Evolutionary conservation across 30 jellyfish, hydroid and myxozoan genomes (phyloP), one percentile per base, ranked within the genome.

Genomic region (Sanderia malayensis): DNA sequence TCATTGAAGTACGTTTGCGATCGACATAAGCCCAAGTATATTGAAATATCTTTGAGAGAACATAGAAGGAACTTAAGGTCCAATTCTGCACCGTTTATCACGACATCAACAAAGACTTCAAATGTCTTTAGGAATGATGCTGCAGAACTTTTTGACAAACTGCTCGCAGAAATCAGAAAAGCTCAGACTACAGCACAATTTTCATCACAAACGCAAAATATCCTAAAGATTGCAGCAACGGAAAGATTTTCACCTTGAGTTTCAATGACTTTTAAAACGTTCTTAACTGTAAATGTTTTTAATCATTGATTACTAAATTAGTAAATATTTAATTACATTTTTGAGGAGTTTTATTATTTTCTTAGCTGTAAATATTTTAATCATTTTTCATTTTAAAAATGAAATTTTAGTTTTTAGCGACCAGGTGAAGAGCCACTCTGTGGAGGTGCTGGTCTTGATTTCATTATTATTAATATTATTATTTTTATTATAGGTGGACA

Each of bases 401-500:
- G 6, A 13, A 4, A 37, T 4, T 37, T 37, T 37, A 4, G 13
- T 6, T 37, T 37, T 37, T 37, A 37, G 52, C 6, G 52, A 13
- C 52, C 52, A 37, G 52, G 52, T 37, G 52, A 37, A 37, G 52
- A 37, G 52, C 52, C 52, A 37, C 52, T 37, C 52, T 37, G 52
- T 37, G 52, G 52, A 37, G 52, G 13, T 37, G 13, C 52, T 37
- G 52, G 37, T 19, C 45, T 41, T 7, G 70, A 13, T 41, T n/a
- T 10, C 69, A 31, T 41, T 55, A 55, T n/a, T 24, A n/a, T 55
- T 55, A 55, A 3, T 55, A 24, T 55, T n/a, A n/a, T 55, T 55
- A 55, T 55, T 61, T 2, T 61, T 30, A 61, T 61, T 61, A 61
- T 61, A n/a, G n/a, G n/a, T n/a, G n/a, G n/a, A n/a, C n/a, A n/a